A percentile compares a stretch with the other conserved stretches of the same genome.
Conservation (phyloP, 2,113 vertebrate genomes). For the Cephalopholis sonnerati region DNA sequence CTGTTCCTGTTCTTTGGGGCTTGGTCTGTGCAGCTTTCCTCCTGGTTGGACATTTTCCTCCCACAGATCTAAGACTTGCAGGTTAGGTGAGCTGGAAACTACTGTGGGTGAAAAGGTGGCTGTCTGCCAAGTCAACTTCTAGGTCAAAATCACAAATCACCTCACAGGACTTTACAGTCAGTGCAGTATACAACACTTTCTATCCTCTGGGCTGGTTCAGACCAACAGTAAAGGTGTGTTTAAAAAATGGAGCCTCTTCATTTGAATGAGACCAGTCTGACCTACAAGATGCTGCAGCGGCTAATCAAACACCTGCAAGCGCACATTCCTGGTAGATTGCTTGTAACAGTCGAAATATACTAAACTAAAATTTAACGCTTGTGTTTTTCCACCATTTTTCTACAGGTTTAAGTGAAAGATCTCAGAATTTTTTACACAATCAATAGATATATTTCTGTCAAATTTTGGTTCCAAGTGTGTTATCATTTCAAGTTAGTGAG, state of each 20-base stretch:
- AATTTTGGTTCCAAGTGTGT: too few relatives aligned
- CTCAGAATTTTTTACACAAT: too few relatives aligned
- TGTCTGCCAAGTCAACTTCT: background rate
- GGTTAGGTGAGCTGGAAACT: constrained; percentile 11
- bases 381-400: too few relatives aligned
- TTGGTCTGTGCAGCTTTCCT: background rate
- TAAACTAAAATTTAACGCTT: too few relatives aligned
- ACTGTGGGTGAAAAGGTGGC: background rate
- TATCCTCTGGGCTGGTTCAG: background rate
- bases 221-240: background rate
- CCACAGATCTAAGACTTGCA: background rate
- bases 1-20: background rate
- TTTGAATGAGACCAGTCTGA: background rate
- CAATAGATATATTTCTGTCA: too few relatives aligned
- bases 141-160: constrained; percentile 12
- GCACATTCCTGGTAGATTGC: background rate
- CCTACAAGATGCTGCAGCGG: background rate
- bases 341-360: background rate
- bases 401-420: too few relatives aligned
- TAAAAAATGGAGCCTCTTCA: background rate
- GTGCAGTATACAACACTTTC: background rate
- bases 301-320: background rate
- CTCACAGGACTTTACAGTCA: background rate
- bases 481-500: too few relatives aligned
- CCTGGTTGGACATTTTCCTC: background rate